A percentile compares a stretch with the other conserved stretches of the same genome.
phyloP scores from a whole-genome alignment of 2,113 vertebrate species.

The Mandrillus leucophaeus region DNA sequence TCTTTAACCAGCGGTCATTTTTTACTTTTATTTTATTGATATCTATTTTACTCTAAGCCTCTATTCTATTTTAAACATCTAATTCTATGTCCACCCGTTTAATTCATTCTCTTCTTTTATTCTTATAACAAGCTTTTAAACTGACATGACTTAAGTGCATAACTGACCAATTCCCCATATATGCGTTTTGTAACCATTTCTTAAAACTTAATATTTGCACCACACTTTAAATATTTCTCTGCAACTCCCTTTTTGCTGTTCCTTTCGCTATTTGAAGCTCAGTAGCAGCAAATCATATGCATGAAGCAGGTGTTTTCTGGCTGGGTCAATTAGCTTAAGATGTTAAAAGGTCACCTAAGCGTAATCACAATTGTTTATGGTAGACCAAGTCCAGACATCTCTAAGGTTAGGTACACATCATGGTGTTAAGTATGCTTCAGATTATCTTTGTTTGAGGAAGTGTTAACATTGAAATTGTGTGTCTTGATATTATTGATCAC shows the following conservation, averaged over 20 bases:
- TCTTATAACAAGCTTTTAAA: neutral
- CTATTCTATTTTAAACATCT: neutral
- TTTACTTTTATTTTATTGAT: neutral
- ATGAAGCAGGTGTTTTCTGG: neutral
- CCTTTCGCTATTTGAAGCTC: neutral
- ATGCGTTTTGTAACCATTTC: neutral
- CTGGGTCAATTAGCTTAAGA: constrained; percentile 30
- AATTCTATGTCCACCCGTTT: neutral
- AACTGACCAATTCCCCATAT: neutral
- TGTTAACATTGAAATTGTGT: neutral
- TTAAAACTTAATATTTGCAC: constrained; percentile 13
- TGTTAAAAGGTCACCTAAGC: neutral
- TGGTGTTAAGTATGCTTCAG: neutral
- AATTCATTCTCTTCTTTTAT: neutral
- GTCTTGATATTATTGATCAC: neutral
- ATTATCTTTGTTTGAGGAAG: neutral
- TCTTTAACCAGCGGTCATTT: neutral
- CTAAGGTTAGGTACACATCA: neutral
- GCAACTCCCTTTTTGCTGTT: neutral
- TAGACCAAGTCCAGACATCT: neutral
- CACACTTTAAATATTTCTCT: neutral
- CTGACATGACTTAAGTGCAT: neutral
- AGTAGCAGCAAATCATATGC: neutral
- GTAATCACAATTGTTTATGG: constrained; percentile 13
- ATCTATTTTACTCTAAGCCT: neutral